Base-by-base conservation (phyloP, 2,113 vertebrate species). In the Lepisosteus osseus region DNA sequence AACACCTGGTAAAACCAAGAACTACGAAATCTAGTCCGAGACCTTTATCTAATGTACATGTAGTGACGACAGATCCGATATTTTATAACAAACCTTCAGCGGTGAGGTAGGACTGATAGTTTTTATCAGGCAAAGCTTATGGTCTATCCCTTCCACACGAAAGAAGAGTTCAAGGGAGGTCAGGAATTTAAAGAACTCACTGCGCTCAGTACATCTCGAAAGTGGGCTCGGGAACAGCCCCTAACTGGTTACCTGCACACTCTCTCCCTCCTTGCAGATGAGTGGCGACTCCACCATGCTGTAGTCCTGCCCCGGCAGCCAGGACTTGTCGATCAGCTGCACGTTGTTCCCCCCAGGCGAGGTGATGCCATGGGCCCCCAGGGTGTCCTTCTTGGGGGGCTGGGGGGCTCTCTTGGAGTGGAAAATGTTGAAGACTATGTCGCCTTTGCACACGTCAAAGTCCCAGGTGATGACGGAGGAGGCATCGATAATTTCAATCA, bases 401-500 rank as follows among this genome's bases (percentile, higher is more conserved):
- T 95, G 95, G 0, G 96, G 95, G 0, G 93, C 88, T 69, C 92
- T 86, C 79, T 93, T 97, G 63, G 95, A 98, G 79, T 99, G 97
- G 74, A 94, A 99, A 80, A 99, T 95, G 79, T 95, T 96, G 80
- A 98, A 99, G 44, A 94, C 86, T 3, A 97, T 88, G 75, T 99
- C 96, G 0, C 97, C 97, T 88, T 97, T 98, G 79, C 91, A 97
- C 76, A 99, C 94, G 0, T 98, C 97, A 65, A 99, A 99, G 83
- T 99, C 97, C 97, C 97, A 99, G 0, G 96, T 99, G 87, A 99
- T 98, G 76, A 99, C 96, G 0, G 95, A 96, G 0, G 96, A 93
- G 4, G 94, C 92, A 0, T 99, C 97, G 56, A 93, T 88, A 15
- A 99, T 96, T 86, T 98, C 94, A 7, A 99, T 87, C 77, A 95